A percentile compares a stretch with the other conserved stretches of the same genome.
Evolutionary conservation across 2,113 vertebrate genomes (phyloP).

Genomic region (Piprites chloris): DNA sequence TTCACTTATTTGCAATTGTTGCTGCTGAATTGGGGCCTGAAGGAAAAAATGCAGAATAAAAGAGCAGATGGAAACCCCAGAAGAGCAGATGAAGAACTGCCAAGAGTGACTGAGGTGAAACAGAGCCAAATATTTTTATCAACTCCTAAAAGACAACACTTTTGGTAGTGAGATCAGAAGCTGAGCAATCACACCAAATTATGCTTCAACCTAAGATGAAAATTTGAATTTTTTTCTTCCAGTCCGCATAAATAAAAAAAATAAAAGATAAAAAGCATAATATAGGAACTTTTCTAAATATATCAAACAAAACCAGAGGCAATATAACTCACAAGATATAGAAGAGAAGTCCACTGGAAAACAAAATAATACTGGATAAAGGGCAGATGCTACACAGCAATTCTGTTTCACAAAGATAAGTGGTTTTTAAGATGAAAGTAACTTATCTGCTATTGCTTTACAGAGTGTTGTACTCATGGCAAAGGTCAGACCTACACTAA

Average conservation of each 20-base stretch:
- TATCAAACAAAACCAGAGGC: background rate
- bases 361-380: background rate
- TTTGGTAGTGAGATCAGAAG: constrained; percentile 47
- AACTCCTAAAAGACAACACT: constrained; percentile 26
- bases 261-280: background rate
- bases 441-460: background rate
- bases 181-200: constrained; percentile 43
- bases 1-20: background rate
- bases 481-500: constrained; percentile 1
- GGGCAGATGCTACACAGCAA: background rate
- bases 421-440: background rate
- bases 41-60: constrained; percentile 21
- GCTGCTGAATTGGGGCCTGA: background rate
- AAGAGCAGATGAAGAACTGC: constrained; percentile 53
- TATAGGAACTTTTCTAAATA: background rate
- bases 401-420: background rate
- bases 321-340: background rate
- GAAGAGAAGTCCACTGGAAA: background rate
- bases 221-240: background rate
- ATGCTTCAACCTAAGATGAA: constrained; percentile 18
- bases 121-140: constrained; percentile 57
- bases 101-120: constrained; percentile 56
- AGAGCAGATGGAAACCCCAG: constrained; percentile 59
- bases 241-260: constrained; percentile 8
- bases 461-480: background rate